Percentiles rank a stretch among this genome's conserved stretches.
Conservation (phyloP, 2,797 vertebrate genomes). For the Gymnothorax javanicus region DNA sequence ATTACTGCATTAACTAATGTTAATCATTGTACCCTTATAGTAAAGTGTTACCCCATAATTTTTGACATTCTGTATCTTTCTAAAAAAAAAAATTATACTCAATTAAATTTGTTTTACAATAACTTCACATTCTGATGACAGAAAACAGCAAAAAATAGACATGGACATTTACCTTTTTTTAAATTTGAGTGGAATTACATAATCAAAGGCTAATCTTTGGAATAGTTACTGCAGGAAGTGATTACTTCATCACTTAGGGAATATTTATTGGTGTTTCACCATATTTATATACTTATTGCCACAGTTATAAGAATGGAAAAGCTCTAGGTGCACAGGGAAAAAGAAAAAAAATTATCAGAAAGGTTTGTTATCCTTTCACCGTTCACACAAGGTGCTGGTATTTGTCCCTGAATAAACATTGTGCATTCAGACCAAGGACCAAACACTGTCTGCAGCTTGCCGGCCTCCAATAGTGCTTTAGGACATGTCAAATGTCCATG, state of each 20-base stretch:
- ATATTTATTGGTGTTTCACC: not conserved
- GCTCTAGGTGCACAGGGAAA: not conserved
- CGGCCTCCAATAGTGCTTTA: not conserved
- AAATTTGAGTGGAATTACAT: not conserved
- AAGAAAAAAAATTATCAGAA: not conserved
- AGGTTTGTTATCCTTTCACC: not conserved
- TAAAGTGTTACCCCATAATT: not conserved
- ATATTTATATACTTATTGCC: not conserved
- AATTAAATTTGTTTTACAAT: not conserved
- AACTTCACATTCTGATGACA: not conserved
- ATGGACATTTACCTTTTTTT: not conserved
- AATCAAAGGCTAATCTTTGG: not conserved
- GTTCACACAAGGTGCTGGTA: conserved; percentile 9
- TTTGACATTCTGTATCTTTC: not conserved
- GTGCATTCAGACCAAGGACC: conserved; percentile 15
- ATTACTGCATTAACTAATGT: too few relatives aligned
- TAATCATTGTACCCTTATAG: too few relatives aligned
- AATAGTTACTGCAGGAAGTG: not conserved
- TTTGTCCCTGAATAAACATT: conserved; percentile 14
- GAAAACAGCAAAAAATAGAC: not conserved
- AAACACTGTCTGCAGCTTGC: not conserved
- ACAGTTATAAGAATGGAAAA: not conserved
- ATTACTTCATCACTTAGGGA: not conserved
- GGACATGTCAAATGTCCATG: not conserved
- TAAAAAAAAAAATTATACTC: not conserved